Percentiles rank a stretch among this genome's conserved stretches.
Conservation (phyloP, 2,797 vertebrate genomes). For the Urocyon cinereoargenteus region DNA sequence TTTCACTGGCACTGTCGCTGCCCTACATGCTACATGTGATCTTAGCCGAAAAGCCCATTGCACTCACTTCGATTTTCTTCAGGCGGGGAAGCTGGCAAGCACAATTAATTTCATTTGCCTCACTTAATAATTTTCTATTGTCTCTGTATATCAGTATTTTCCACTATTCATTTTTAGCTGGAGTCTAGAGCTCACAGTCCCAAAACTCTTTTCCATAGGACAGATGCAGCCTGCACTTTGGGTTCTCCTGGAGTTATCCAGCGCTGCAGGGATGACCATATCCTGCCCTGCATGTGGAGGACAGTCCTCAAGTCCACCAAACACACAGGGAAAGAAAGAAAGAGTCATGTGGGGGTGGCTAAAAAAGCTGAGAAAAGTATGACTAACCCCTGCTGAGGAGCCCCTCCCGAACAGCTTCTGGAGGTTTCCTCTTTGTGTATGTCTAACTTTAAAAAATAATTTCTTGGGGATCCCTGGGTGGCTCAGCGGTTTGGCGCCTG, state of each 20-base stretch:
- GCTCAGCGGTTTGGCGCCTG: no score
- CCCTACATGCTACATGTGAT: neutral
- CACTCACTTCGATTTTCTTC: neutral
- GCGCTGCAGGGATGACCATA: fast-evolving
- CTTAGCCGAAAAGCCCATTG: neutral
- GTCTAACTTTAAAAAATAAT: neutral
- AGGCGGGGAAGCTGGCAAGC: neutral
- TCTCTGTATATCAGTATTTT: neutral
- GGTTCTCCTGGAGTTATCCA: neutral
- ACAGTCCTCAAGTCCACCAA: neutral
- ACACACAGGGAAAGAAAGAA: no score
- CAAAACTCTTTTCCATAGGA: neutral
- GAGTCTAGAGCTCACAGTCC: neutral
- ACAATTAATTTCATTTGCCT: neutral
- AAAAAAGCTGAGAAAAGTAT: neutral
- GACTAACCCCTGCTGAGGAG: neutral
- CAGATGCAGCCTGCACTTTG: no score
- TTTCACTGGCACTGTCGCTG: neutral
- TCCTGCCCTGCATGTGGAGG: neutral
- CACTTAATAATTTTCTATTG: neutral
- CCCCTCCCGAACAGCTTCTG: neutral
- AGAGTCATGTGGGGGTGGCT: fast-evolving
- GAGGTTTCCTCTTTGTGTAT: neutral
- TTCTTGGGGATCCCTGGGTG: no score
- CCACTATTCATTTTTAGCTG: neutral